Conservation (phyloP, 2,888 invertebrate genomes). For the Eupithecia tripunctaria region DNA sequence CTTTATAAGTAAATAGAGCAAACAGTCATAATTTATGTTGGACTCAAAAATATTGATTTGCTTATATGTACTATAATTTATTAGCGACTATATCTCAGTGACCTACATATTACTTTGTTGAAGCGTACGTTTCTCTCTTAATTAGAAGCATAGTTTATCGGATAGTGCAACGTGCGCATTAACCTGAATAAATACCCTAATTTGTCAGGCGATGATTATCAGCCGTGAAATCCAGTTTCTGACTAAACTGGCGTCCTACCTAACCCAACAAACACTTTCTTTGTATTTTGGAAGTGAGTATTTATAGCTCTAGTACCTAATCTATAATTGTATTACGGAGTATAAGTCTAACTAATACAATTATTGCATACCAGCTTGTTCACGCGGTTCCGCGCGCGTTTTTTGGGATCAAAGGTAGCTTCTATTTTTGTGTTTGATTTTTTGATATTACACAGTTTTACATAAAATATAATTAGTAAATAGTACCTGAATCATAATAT, state of each 20-base stretch:
- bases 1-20: background rate
- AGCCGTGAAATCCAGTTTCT: conserved; percentile 24
- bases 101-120: background rate
- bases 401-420: no score
- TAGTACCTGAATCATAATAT: no score
- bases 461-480: no score
- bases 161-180: conserved; percentile 7
- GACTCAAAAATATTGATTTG: background rate
- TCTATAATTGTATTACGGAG: background rate
- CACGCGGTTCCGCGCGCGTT: background rate
- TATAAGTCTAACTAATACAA: background rate
- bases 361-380: background rate
- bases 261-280: background rate
- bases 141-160: background rate
- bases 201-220: conserved; percentile 22
- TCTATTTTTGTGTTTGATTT: background rate
- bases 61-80: background rate
- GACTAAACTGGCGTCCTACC: background rate
- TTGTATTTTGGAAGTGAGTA: background rate
- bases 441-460: no score
- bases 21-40: background rate
- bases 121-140: background rate
- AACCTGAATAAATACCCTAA: conserved; percentile 20
- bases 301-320: background rate
- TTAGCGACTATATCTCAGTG: background rate